phyloP scores from a whole-genome alignment of 1,140 invertebrate genomes.

The Microplitis mediator region DNA sequence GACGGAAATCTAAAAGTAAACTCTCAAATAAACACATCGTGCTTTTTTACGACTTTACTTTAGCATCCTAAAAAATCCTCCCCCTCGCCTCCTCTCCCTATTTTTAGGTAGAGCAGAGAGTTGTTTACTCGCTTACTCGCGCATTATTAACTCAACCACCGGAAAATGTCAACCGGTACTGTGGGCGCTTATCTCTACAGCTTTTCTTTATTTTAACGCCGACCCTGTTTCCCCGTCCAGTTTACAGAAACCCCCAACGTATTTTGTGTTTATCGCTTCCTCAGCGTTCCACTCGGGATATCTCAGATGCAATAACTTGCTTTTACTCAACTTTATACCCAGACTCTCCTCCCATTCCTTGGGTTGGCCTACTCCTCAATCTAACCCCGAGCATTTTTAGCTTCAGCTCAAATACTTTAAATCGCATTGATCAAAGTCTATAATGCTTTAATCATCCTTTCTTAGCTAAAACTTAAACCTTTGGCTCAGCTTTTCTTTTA shows the following conservation, averaged over 20 bases:
- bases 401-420: not conserved
- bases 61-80: slow-evolving; percentile 36
- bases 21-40: slow-evolving; percentile 62
- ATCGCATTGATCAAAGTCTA: slow-evolving; percentile 34
- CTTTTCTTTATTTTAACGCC: slow-evolving; percentile 51
- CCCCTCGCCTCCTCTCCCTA: not conserved
- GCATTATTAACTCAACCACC: slow-evolving; percentile 62
- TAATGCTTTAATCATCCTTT: slow-evolving; percentile 47
- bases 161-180: slow-evolving; percentile 59
- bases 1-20: slow-evolving; percentile 31
- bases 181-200: slow-evolving; percentile 41
- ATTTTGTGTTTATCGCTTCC: slow-evolving; percentile 38
- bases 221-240: slow-evolving; percentile 13
- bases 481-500: slow-evolving; percentile 22
- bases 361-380: not conserved
- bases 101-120: no score
- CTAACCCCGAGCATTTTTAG: not conserved
- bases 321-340: no score
- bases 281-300: slow-evolving; percentile 24
- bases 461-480: slow-evolving; percentile 38
- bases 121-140: slow-evolving; percentile 48
- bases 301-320: slow-evolving; percentile 1
- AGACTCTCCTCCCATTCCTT: no score
- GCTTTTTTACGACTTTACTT: slow-evolving; percentile 56
- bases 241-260: no score